Percentiles rank a stretch among this genome's conserved stretches.
Conservation (phyloP, 2,888 invertebrate species). For the Habrosyne pyritoides region DNA sequence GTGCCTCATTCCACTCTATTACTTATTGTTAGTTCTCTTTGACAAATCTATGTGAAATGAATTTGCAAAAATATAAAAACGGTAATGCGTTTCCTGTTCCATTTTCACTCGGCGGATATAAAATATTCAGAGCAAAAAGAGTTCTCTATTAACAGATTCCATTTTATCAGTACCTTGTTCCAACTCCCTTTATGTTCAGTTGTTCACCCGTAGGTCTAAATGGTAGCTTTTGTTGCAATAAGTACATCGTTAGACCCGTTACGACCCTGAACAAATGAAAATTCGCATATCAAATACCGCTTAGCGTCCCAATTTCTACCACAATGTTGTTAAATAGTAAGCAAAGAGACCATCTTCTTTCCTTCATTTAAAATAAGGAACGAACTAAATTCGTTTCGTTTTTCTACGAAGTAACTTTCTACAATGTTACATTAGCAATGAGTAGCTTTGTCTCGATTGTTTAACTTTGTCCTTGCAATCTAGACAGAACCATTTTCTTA, state of each 20-base stretch:
- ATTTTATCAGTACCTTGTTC: neutral
- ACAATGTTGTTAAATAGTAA: neutral
- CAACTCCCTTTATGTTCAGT: constrained; percentile 3
- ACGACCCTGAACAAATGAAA: neutral
- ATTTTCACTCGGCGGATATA: no score
- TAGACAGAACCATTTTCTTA: neutral
- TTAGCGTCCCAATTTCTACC: constrained; percentile 1
- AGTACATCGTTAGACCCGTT: constrained; percentile 4
- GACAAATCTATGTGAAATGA: neutral
- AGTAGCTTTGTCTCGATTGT: neutral
- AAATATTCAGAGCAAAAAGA: neutral
- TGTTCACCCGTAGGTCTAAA: constrained; percentile 7
- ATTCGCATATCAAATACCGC: constrained; percentile 2
- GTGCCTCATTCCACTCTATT: neutral
- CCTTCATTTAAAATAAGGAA: neutral
- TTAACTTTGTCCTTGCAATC: neutral
- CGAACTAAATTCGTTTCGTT: neutral
- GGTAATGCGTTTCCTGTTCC: no score
- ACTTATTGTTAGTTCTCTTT: neutral
- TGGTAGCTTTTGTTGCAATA: constrained; percentile 13
- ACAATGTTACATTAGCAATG: neutral
- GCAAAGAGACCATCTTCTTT: neutral
- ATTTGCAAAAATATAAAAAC: neutral
- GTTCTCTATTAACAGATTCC: neutral
- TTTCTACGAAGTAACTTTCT: neutral